Percentiles rank a stretch among this genome's conserved stretches.
Conservation (phyloP, 2,888 invertebrate species). For the Elmis aenea region DNA sequence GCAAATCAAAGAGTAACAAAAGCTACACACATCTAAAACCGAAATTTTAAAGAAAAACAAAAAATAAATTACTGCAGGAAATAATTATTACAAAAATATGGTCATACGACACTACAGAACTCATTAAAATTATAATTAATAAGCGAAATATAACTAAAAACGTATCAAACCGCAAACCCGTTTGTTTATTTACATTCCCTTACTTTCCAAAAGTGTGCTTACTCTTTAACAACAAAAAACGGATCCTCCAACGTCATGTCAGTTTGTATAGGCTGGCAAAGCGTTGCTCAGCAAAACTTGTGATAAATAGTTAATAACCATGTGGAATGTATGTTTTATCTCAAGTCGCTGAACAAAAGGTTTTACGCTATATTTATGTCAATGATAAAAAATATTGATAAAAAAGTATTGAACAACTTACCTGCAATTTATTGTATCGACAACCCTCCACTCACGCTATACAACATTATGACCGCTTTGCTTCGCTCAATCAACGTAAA, state of each 20-base stretch:
- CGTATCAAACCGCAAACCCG: constrained; percentile 1
- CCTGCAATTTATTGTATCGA: too few species aligned
- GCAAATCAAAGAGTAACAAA: constrained; percentile 2
- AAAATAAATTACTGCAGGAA: too few species aligned
- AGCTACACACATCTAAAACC: not conserved
- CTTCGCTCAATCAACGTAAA: too few species aligned
- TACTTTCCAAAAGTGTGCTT: constrained; percentile 50
- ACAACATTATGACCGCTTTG: too few species aligned
- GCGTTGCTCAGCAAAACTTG: constrained; percentile 31
- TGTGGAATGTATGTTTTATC: constrained; percentile 28
- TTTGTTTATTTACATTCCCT: constrained; percentile 9
- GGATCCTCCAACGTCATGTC: constrained; percentile 98
- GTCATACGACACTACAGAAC: too few species aligned
- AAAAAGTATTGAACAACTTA: too few species aligned
- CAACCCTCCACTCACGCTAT: too few species aligned
- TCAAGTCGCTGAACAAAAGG: constrained; percentile 14
- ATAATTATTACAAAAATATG: too few species aligned
- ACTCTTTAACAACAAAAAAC: constrained; percentile 98
- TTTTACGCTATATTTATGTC: constrained; percentile 13
- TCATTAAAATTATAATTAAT: too few species aligned
- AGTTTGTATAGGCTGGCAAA: constrained; percentile 43
- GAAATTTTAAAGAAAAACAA: not conserved
- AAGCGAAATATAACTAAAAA: too few species aligned
- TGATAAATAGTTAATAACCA: constrained; percentile 30
- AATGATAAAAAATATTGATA: constrained; percentile 21